Evolutionary conservation across 2,113 vertebrate species (phyloP), one percentile per base, ranked within the genome.

Genomic region (Coptodon bakossiorum): DNA sequence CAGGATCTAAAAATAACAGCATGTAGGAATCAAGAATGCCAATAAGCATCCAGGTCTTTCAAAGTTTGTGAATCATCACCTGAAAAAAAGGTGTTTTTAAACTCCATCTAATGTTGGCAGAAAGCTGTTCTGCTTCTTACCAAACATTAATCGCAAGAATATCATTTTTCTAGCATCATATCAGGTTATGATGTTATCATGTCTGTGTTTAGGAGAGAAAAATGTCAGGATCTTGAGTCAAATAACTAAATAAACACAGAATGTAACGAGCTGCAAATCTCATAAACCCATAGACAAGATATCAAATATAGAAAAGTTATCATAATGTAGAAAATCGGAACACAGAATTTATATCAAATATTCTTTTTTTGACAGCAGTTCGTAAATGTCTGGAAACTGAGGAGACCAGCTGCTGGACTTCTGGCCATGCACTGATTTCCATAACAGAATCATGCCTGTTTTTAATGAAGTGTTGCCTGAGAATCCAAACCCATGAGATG

Each of bases 1-100:
- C 87, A 89, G 91, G 93, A 92, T 78, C 91, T 85, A 88, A 91
- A 95, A 95, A 95, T 95, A 96, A 83, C 83, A 38, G 36, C 82
- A 34, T 9, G 89, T 81, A 57, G 79, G 88, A 89, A 79, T 89
- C n/a, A 63, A 81, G 48, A 48, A 48, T 84, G 87, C 83, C 86
- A 90, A 90, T 81, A 76, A 78, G 81, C 34, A 4, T 81, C 34
- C 87, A 50, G 54, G 45, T 79, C 57, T 81, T 87, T 53, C 56
- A 81, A 80, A 89, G 56, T 29, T 63, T 40, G 48, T 53, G 81
- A 89, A 31, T 91, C 2, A 54, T 66, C 71, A 50, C 36, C 80
- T 88, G 84, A 43, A 63, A 83, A 80, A 81, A 79, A 76, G 22
- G 48, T 22, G 52, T 82, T 83, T 82, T 9, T 48, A 59, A 36